Evolutionary conservation across 2,113 vertebrate genomes (phyloP).

Genomic region (Spermophilus dauricus): DNA sequence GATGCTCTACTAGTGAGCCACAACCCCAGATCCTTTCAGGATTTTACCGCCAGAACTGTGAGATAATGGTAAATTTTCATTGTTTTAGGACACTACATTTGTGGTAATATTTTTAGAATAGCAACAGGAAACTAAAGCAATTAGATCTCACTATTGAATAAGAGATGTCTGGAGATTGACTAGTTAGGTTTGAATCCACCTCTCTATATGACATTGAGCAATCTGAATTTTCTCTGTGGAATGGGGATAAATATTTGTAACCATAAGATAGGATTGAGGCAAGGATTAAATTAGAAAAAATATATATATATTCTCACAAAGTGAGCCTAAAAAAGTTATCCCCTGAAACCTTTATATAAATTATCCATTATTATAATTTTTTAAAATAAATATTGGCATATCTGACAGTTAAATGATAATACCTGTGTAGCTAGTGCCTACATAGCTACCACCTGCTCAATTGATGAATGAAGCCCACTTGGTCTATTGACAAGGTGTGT

Average conservation of each 20-base stretch:
- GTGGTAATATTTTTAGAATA: not conserved
- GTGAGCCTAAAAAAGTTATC: not conserved
- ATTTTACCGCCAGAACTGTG: not conserved
- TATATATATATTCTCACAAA: not conserved
- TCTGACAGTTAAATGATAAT: not conserved
- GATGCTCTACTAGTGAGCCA: too few species aligned
- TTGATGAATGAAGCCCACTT: not conserved
- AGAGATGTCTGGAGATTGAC: not conserved
- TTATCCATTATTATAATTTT: not conserved
- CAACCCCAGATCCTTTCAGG: not conserved
- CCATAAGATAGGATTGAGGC: not conserved
- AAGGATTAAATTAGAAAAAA: not conserved
- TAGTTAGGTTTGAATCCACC: not conserved
- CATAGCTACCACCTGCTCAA: not conserved
- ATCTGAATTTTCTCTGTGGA: not conserved
- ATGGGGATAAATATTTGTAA: not conserved
- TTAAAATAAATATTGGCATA: not conserved
- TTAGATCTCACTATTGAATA: not conserved
- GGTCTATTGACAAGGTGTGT: not conserved
- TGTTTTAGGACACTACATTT: not conserved
- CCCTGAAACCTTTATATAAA: not conserved
- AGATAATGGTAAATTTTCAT: not conserved
- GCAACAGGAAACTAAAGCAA: not conserved
- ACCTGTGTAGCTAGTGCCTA: not conserved
- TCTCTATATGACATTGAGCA: not conserved